Evolutionary conservation across 1,140 invertebrate species (phyloP).

Genomic region (Drusus annulatus): DNA sequence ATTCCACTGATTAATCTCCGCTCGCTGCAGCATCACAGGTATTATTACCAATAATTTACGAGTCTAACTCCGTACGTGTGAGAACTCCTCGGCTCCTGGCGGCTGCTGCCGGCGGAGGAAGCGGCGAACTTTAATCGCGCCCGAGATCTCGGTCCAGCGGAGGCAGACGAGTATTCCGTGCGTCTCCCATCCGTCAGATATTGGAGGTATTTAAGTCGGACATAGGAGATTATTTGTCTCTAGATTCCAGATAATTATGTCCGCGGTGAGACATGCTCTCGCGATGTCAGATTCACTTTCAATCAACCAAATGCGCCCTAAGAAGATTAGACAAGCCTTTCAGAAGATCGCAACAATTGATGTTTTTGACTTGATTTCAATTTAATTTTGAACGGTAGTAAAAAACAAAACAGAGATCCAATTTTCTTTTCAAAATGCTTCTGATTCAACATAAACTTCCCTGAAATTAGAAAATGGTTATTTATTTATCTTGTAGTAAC

Average conservation of each 20-base stretch:
- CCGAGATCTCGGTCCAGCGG: slow-evolving; percentile 24
- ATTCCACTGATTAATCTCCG: too few species aligned
- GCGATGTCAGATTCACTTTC: slow-evolving; percentile 43
- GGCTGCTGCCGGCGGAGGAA: neutral
- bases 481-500: too few species aligned
- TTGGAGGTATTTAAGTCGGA: slow-evolving; percentile 34
- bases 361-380: too few species aligned
- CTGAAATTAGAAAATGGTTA: too few species aligned
- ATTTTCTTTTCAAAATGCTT: too few species aligned
- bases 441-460: too few species aligned
- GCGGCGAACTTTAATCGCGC: slow-evolving; percentile 23
- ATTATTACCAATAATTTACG: neutral
- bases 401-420: too few species aligned
- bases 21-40: neutral
- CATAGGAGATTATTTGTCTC: slow-evolving; percentile 44
- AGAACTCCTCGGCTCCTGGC: slow-evolving; percentile 2
- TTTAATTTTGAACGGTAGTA: too few species aligned
- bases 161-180: neutral
- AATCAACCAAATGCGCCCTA: slow-evolving; percentile 25
- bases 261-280: slow-evolving; percentile 45
- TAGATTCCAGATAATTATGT: slow-evolving; percentile 57
- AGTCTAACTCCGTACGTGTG: neutral
- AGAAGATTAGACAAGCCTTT: neutral
- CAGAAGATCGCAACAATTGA: neutral
- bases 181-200: slow-evolving; percentile 26